A percentile compares a stretch with the other conserved stretches of the same genome.
Evolutionary conservation across 2,113 vertebrate genomes (phyloP).

Genomic region (western clawed frog (Xenopus tropicalis)): DNA sequence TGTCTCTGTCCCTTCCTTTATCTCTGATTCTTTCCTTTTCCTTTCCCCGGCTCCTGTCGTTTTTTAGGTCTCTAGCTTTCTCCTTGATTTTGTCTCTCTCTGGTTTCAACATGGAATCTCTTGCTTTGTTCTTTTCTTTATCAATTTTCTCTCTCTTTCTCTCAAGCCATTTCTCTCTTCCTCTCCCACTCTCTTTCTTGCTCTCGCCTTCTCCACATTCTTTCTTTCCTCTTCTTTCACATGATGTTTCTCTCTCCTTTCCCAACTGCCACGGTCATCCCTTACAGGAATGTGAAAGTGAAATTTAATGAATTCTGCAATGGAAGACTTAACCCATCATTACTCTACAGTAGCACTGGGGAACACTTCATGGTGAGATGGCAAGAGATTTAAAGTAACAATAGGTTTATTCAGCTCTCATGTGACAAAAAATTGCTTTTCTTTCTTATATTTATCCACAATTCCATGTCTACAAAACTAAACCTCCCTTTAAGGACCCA

Average conservation of each 20-base stretch:
- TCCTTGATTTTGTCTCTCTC: constrained; percentile 52
- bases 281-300: too few species aligned
- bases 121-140: constrained; percentile 51
- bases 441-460: too few species aligned
- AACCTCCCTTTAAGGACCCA: too few species aligned
- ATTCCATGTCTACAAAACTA: too few species aligned
- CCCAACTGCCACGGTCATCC: constrained; percentile 68
- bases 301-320: too few species aligned
- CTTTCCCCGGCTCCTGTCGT: constrained; percentile 56
- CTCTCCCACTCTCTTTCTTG: constrained; percentile 46
- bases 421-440: too few species aligned
- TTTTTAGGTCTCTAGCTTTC: constrained; percentile 44
- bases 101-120: constrained; percentile 38
- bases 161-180: constrained; percentile 40
- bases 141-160: constrained; percentile 57
- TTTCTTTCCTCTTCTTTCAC: constrained; percentile 67
- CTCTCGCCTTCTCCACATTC: constrained; percentile 60
- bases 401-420: too few species aligned
- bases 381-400: too few species aligned
- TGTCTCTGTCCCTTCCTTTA: constrained; percentile 55
- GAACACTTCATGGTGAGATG: too few species aligned
- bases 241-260: constrained; percentile 68
- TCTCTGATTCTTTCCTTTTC: constrained; percentile 58
- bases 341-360: too few species aligned
- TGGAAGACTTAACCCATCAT: too few species aligned